These are phyloP conservation scores for Alectura lathami DNA, from an alignment of 2,113 vertebrate species.

Conservation along the genomic window DNA sequence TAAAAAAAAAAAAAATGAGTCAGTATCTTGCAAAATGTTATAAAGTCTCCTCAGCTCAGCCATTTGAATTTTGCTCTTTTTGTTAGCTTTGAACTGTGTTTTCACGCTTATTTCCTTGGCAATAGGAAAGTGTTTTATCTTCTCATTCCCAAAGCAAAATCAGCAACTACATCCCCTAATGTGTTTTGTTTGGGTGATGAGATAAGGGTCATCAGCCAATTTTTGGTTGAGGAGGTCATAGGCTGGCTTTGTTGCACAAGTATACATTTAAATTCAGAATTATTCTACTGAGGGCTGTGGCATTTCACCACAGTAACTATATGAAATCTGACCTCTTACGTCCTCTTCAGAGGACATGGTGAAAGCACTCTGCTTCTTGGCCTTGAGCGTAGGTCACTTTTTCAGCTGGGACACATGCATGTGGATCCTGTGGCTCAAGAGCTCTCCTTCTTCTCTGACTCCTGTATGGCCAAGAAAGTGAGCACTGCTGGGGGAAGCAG, in stretches of 20 bases:
- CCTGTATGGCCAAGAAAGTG: not conserved
- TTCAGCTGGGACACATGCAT: not conserved
- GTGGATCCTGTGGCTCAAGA: not conserved
- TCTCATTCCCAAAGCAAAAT: constrained; percentile 13
- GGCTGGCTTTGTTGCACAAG: constrained; percentile 24
- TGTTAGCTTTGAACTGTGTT: constrained; percentile 28
- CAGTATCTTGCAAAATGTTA: constrained; percentile 19
- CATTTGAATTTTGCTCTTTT: not conserved
- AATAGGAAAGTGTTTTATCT: constrained; percentile 4
- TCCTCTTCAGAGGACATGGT: not conserved
- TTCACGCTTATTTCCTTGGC: not conserved
- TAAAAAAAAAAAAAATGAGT: not conserved
- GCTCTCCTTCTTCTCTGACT: not conserved
- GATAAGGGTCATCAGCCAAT: not conserved
- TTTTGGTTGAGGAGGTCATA: not conserved
- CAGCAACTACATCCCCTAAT: not conserved
- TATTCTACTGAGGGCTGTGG: constrained; percentile 13
- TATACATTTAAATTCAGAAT: not conserved
- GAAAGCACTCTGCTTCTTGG: accelerated
- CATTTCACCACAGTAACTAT: not conserved
- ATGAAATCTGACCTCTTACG: not conserved
- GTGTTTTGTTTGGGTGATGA: constrained; percentile 21
- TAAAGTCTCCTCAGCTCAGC: not conserved
- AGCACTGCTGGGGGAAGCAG: not conserved
- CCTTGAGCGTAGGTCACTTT: not conserved